phyloP scores from a whole-genome alignment of 2,113 vertebrate species.

The Rhabdornis inornatus region DNA sequence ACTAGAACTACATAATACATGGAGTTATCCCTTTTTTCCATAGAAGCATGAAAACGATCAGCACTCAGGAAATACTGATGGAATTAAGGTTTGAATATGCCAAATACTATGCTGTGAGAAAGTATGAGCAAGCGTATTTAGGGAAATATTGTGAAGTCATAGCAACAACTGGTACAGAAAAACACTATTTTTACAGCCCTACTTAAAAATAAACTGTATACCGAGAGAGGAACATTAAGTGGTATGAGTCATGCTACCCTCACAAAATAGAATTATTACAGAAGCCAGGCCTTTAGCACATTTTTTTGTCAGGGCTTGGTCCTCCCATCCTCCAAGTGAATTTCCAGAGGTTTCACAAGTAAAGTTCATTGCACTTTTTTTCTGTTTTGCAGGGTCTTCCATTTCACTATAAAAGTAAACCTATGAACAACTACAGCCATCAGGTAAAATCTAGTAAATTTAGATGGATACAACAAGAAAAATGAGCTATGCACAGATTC shows the following conservation, averaged over 20 bases:
- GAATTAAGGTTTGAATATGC: neutral
- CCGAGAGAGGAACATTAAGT: conserved; percentile 63
- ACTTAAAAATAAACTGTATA: conserved; percentile 74
- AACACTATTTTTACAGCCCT: conserved; percentile 48
- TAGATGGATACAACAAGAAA: neutral
- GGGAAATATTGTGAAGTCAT: conserved; percentile 76
- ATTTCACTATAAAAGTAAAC: neutral
- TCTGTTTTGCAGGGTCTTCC: neutral
- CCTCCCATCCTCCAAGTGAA: neutral
- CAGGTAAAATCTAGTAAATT: neutral
- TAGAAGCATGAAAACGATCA: conserved; percentile 3
- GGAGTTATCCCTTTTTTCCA: neutral
- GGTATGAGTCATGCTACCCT: conserved; percentile 68
- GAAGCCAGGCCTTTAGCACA: conserved; percentile 48
- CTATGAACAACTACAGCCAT: neutral
- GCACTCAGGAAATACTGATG: conserved; percentile 39
- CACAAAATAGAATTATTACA: conserved; percentile 14
- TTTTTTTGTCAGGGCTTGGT: conserved; percentile 50
- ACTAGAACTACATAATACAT: neutral
- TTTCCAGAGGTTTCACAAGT: neutral
- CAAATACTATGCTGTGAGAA: conserved; percentile 57
- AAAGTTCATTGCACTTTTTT: neutral
- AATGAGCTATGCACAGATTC: neutral
- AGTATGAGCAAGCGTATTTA: conserved; percentile 69
- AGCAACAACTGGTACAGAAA: conserved; percentile 70